Evolutionary conservation across 2,113 vertebrate species (phyloP).

Genomic region (Zosterops lateralis): DNA sequence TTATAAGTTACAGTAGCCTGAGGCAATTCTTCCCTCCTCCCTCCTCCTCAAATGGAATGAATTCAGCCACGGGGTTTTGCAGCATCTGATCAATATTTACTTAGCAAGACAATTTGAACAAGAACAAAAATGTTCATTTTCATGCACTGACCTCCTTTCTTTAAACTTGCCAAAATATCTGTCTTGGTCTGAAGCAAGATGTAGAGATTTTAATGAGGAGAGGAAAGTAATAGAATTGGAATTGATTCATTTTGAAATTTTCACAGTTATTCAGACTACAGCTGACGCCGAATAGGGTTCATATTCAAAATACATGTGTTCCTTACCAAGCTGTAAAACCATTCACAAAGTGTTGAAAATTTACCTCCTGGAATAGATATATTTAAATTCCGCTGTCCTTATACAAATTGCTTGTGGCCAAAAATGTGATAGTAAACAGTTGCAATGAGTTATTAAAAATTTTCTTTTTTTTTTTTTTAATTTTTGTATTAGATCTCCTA

Average conservation of each 20-base stretch:
- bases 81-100: conserved; percentile 48
- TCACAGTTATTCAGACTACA: not conserved
- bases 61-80: not conserved
- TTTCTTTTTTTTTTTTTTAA: not conserved
- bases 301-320: not conserved
- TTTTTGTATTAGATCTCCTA: not conserved
- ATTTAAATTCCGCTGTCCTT: not conserved
- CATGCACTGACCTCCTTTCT: not conserved
- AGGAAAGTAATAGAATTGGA: not conserved
- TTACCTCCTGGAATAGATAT: not conserved
- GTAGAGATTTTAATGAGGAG: not conserved
- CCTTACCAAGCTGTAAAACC: not conserved
- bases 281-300: not conserved
- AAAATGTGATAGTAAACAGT: not conserved
- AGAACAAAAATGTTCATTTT: conserved; percentile 28
- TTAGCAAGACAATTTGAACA: conserved; percentile 34
- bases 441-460: not conserved
- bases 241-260: not conserved
- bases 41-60: not conserved
- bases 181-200: not conserved
- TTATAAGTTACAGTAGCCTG: not conserved
- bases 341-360: not conserved
- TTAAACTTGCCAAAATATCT: not conserved
- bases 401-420: not conserved
- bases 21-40: not conserved